Evolutionary conservation across 2,113 vertebrate genomes (phyloP), one percentile per base, ranked within the genome.

Genomic region (Verasper variegatus): DNA sequence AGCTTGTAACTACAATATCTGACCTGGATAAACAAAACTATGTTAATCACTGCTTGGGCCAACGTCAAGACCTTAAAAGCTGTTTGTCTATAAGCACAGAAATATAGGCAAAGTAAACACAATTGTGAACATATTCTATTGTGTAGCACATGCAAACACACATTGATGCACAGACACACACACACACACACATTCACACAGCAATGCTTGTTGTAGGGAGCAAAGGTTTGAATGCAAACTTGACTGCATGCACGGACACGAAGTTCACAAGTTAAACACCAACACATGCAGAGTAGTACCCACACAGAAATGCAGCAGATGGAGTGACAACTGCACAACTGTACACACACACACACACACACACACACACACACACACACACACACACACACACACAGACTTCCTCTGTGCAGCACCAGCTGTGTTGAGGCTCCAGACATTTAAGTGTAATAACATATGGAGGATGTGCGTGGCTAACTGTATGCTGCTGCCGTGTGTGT

Each of bases 381-480:
- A 69, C 37, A 57, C 52, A 69, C 59, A 66, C 63, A 80, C 68
- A 71, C 55, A 37, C 77, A 78, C 35, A 76, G 7, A 8, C 69
- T 65, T 86, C 73, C 79, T 83, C 52, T 85, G 76, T 73, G 68
- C 68, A 23, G 66, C 80, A 49, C 68, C 85, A 86, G 87, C 76
- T 88, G 84, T 72, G 56, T 13, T 61, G 62, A 67, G 77, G 74
- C 68, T 78, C 59, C 45, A 72, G 70, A 67, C 81, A 76, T 78
- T 88, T 83, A 84, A 89, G 21, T 67, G 54, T 66, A 72, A 84
- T 42, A 85, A 80, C 89, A 92, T 83, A 82, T 85, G 80, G 85
- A 82, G 76, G 55, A 77, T 75, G 80, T 92, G 83, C 26, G 35
- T 80, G 60, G 15, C 42, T 63, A 6, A 52, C n/a, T 66, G 54